phyloP scores from a whole-genome alignment of 2,113 vertebrate species.

The Gymnocephalus cernua region DNA sequence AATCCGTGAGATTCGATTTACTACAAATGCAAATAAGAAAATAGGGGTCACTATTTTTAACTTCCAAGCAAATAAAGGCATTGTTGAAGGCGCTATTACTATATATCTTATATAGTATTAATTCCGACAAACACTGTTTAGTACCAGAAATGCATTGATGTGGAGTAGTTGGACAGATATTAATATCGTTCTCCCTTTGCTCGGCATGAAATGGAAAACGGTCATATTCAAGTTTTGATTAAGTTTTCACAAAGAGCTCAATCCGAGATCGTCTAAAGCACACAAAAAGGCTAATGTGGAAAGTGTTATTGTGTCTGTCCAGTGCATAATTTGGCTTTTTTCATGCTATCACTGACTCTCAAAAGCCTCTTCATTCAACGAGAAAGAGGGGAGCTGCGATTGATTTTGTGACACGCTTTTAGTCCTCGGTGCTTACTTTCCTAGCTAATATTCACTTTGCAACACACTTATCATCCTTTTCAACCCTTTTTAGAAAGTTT shows the following conservation, averaged over 20 bases:
- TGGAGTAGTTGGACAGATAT: conserved; percentile 18
- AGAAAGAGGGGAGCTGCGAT: conserved; percentile 33
- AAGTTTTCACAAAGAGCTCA: conserved; percentile 30
- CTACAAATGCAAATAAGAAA: conserved; percentile 37
- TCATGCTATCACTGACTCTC: conserved; percentile 14
- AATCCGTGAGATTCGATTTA: conserved; percentile 48
- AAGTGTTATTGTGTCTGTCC: conserved; percentile 2
- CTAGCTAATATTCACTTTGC: conserved; percentile 47
- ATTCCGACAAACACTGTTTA: neutral
- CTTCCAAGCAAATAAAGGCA: conserved; percentile 12
- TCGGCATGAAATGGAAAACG: conserved; percentile 19
- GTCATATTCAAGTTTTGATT: conserved; percentile 33
- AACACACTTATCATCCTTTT: conserved; percentile 43
- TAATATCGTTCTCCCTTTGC: neutral
- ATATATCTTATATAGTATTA: neutral
- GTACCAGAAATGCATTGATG: neutral
- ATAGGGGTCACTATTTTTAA: conserved; percentile 43
- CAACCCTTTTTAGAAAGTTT: conserved; percentile 46
- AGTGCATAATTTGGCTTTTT: neutral
- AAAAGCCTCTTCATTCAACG: conserved; percentile 51
- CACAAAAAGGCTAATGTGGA: neutral
- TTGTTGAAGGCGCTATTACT: conserved; percentile 12
- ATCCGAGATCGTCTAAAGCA: conserved; percentile 6
- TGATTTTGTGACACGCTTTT: conserved; percentile 35
- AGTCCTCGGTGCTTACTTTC: conserved; percentile 24